Conservation (phyloP, 2,888 invertebrate species). For the Charanyca ferruginea region DNA sequence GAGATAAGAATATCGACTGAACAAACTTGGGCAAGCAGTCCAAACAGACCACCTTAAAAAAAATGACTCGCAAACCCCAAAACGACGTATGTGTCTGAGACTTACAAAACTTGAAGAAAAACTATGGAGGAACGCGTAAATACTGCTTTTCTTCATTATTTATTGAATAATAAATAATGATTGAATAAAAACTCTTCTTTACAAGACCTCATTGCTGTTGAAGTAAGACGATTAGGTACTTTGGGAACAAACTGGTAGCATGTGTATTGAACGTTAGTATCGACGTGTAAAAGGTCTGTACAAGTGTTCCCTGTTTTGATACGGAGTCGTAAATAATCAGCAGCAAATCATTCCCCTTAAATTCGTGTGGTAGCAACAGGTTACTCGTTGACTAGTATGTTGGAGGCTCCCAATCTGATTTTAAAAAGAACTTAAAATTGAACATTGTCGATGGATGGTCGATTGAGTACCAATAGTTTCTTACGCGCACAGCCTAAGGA, state of each 20-base stretch:
- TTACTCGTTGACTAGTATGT: constrained; percentile 47
- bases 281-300: background rate
- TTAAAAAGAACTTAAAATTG: constrained; percentile 7
- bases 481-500: background rate
- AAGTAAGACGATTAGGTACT: background rate
- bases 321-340: background rate
- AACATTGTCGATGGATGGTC: background rate
- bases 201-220: background rate
- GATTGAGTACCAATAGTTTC: background rate
- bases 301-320: background rate
- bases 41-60: constrained; percentile 22
- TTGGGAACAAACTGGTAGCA: background rate
- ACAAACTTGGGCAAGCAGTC: constrained; percentile 30
- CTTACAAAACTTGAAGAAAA: constrained; percentile 1
- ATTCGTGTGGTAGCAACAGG: constrained; percentile 44
- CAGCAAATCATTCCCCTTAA: constrained; percentile 1
- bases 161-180: too few species aligned
- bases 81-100: background rate
- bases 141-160: background rate
- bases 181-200: background rate
- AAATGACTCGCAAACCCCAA: constrained; percentile 17
- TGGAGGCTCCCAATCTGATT: background rate
- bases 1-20: constrained; percentile 44
- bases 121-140: background rate
- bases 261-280: background rate